A percentile compares a stretch with the other conserved stretches of the same genome.
phyloP scores from a whole-genome alignment of 2,888 invertebrate species.

The Frankliniella intonsa region DNA sequence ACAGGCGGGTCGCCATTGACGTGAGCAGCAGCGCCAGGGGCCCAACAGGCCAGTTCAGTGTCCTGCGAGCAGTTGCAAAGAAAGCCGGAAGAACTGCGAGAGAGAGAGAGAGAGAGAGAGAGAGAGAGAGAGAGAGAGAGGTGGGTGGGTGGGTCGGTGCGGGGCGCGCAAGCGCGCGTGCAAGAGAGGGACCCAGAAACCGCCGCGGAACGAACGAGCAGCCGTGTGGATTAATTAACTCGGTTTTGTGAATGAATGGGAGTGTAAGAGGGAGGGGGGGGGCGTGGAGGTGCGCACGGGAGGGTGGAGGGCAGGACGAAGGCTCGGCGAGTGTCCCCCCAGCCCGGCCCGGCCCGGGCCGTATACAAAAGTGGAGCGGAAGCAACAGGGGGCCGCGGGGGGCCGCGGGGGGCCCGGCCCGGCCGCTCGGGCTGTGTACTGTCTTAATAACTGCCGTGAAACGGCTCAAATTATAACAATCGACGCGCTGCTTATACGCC shows the following conservation, averaged over 20 bases:
- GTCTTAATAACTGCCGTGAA: background rate
- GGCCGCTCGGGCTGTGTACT: background rate
- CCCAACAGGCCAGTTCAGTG: too few species aligned
- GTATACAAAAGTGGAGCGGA: background rate
- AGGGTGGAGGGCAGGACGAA: background rate
- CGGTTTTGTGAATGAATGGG: conserved; percentile 16
- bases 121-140: conserved; percentile 32
- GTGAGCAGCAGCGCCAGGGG: too few species aligned
- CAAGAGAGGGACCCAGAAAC: conserved; percentile 30
- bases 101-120: background rate
- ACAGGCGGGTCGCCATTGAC: too few species aligned
- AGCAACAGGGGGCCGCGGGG: background rate
- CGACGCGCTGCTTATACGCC: background rate
- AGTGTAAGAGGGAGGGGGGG: background rate
- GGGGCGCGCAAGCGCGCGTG: background rate
- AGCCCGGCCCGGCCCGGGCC: background rate
- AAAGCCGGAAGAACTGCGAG: background rate
- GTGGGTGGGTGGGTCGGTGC: background rate
- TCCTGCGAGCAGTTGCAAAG: background rate
- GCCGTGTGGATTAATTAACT: conserved; percentile 11
- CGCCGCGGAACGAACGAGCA: conserved; percentile 9
- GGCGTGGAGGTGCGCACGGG: background rate
- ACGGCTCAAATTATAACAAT: conserved; percentile 8
- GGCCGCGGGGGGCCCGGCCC: background rate
- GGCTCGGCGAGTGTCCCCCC: background rate